These are phyloP conservation scores for Tiliacea citrago DNA, from an alignment of 2,888 invertebrate genomes.

Conservation along the genomic window DNA sequence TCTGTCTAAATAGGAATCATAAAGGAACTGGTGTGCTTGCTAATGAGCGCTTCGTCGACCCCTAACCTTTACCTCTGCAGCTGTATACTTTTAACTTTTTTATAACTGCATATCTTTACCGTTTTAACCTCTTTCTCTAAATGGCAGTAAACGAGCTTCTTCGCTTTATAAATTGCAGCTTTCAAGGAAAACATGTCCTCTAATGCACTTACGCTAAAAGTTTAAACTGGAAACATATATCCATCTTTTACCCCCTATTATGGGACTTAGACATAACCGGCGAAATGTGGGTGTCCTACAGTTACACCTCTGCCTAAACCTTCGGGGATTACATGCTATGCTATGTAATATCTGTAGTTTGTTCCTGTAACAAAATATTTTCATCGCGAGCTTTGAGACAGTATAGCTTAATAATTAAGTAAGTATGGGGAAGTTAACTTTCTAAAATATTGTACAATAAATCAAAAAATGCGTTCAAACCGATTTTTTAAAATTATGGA, in stretches of 20 bases:
- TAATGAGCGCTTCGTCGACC: slow-evolving; percentile 22
- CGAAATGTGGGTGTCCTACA: no score
- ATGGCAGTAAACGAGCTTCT: slow-evolving; percentile 1
- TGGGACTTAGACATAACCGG: no score
- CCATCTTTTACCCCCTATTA: no score
- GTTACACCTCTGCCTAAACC: no score
- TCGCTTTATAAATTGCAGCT: background rate
- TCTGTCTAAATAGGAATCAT: slow-evolving; percentile 1
- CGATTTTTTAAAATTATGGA: no score
- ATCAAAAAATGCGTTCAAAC: background rate
- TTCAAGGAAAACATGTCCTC: background rate
- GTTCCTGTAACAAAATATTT: background rate
- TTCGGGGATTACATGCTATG: no score
- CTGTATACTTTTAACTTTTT: slow-evolving; percentile 10
- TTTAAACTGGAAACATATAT: background rate
- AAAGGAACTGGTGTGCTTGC: background rate
- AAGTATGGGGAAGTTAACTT: background rate
- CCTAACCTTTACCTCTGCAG: background rate
- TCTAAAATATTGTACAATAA: background rate
- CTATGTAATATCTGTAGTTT: background rate
- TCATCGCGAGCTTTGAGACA: background rate
- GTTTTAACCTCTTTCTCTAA: background rate
- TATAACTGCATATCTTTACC: slow-evolving; percentile 17
- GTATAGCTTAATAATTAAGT: background rate
- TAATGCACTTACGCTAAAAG: background rate